phyloP scores from a whole-genome alignment of 1,140 invertebrate genomes.

The Ostrea denselamellosa region DNA sequence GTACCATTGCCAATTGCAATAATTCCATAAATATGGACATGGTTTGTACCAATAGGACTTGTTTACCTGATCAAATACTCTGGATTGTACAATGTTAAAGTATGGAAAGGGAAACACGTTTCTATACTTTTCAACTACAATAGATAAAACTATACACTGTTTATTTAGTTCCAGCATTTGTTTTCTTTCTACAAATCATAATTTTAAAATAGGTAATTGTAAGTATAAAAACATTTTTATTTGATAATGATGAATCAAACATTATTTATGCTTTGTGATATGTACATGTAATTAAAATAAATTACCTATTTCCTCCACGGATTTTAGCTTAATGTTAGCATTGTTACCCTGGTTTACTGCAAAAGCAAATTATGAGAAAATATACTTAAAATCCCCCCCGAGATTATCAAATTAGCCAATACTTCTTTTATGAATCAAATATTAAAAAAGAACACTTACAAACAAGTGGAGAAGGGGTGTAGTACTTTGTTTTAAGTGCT shows the following conservation, averaged over 20 bases:
- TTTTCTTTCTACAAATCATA: background rate
- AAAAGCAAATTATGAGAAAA: slow-evolving; percentile 2
- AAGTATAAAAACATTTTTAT: too few relatives aligned
- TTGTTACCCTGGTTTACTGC: slow-evolving; percentile 7
- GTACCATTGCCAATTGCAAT: too few relatives aligned
- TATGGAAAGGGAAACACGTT: slow-evolving; percentile 83
- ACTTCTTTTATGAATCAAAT: too few relatives aligned
- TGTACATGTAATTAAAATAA: background rate
- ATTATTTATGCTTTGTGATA: too few relatives aligned
- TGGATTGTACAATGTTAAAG: slow-evolving; percentile 87
- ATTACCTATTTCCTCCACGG: slow-evolving; percentile 3
- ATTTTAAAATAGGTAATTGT: too few relatives aligned
- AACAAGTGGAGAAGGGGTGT: slow-evolving; percentile 38
- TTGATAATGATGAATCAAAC: too few relatives aligned
- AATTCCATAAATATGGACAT: too few relatives aligned
- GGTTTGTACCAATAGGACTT: too few relatives aligned
- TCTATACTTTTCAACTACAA: slow-evolving; percentile 79
- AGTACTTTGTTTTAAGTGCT: background rate
- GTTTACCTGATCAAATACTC: slow-evolving; percentile 85
- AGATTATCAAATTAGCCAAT: too few relatives aligned
- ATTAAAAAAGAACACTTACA: slow-evolving; percentile 17
- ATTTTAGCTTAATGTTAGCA: slow-evolving; percentile 14
- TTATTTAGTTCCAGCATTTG: background rate
- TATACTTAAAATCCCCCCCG: background rate
- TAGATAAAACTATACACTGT: background rate